A percentile compares a stretch with the other conserved stretches of the same genome.
These are phyloP conservation scores for Cheilosia vulpina DNA, from an alignment of 2,888 invertebrate species.

Conservation along the genomic window DNA sequence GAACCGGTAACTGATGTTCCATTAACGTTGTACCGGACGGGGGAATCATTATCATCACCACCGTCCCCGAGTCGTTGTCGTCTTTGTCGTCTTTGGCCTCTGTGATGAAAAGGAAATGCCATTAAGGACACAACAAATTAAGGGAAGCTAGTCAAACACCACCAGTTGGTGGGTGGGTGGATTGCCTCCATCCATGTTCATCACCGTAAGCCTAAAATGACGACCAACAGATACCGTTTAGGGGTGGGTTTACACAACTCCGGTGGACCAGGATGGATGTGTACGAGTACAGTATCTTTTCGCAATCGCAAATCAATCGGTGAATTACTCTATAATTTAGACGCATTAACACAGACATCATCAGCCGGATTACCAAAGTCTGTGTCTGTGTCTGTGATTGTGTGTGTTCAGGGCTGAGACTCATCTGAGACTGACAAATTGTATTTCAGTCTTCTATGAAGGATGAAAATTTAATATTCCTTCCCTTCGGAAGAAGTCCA, in stretches of 20 bases:
- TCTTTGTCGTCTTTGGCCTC: background rate
- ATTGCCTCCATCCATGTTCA: too few relatives aligned
- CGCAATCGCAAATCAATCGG: conserved; percentile 42
- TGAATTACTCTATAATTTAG: conserved; percentile 47
- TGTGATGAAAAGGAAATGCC: conserved; percentile 25
- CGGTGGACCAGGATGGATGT: too few relatives aligned
- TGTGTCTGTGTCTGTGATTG: background rate
- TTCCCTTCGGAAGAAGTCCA: conserved; percentile 7
- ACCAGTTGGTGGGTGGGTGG: background rate
- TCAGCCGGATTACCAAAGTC: background rate
- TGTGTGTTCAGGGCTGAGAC: conserved; percentile 5
- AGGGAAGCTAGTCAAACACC: conserved; percentile 27
- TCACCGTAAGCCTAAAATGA: too few relatives aligned
- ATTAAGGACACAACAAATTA: conserved; percentile 21
- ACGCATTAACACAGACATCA: conserved; percentile 33
- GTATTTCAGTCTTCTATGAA: conserved; percentile 46
- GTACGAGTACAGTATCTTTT: background rate
- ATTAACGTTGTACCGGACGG: conserved; percentile 51
- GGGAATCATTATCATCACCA: conserved; percentile 33
- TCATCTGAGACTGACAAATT: conserved; percentile 35
- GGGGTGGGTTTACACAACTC: too few relatives aligned
- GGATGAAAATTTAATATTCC: conserved; percentile 42
- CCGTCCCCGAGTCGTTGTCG: background rate
- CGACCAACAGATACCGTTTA: too few relatives aligned
- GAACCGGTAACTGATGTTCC: conserved; percentile 56